Percentiles rank a stretch among this genome's conserved stretches.
Conservation (phyloP, 2,888 invertebrate genomes). For the Trachelus stipa region DNA sequence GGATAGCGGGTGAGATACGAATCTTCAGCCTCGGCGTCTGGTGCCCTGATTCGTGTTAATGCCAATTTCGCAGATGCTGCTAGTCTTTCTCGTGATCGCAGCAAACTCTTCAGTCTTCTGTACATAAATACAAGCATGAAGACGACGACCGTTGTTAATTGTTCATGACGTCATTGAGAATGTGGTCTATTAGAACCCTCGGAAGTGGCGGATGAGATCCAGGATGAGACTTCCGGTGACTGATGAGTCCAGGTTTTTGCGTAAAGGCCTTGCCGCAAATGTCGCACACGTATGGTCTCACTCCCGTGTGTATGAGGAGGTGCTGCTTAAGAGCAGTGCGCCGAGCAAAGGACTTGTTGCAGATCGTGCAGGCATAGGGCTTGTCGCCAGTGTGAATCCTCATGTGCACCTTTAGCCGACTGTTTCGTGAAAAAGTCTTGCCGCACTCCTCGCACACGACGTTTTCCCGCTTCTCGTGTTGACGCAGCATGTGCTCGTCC, state of each 20-base stretch:
- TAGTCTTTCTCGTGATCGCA: no score
- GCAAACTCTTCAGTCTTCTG: no score
- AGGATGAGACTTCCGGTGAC: conserved; percentile 62
- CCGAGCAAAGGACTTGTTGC: conserved; percentile 56
- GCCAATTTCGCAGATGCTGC: no score
- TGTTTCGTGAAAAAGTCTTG: conserved; percentile 59
- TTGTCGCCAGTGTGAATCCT: conserved; percentile 61
- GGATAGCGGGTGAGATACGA: no score
- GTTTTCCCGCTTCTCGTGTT: conserved; percentile 60
- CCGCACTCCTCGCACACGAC: conserved; percentile 65
- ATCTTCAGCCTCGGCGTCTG: no score
- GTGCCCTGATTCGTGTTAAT: no score
- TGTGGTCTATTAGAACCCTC: conserved; percentile 59
- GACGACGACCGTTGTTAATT: conserved; percentile 18
- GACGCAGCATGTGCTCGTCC: conserved; percentile 61
- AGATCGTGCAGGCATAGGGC: conserved; percentile 57
- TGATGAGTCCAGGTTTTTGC: conserved; percentile 62
- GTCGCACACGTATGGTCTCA: conserved; percentile 61
- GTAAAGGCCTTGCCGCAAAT: conserved; percentile 63
- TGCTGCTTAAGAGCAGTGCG: conserved; percentile 61
- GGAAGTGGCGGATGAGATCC: conserved; percentile 61
- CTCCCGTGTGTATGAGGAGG: conserved; percentile 59
- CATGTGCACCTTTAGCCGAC: conserved; percentile 60
- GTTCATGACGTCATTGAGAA: conserved; percentile 56
- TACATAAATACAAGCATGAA: no score